Base-by-base conservation (phyloP, 2,113 vertebrate genomes). In the Piprites chloris region DNA sequence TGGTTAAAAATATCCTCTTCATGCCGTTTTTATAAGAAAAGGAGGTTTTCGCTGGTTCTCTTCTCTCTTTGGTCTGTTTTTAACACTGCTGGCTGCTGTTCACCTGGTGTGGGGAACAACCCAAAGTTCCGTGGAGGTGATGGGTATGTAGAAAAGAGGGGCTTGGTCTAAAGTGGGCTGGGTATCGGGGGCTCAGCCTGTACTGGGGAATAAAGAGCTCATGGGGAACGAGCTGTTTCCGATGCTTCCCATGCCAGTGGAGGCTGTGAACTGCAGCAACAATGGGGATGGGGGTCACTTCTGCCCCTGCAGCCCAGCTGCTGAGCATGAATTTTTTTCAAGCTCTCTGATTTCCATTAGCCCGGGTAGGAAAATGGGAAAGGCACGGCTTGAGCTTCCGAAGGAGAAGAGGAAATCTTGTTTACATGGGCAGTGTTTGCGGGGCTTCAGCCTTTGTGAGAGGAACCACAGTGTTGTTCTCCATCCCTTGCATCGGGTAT, bases 361-460 rank as follows among this genome's bases (percentile, higher is more conserved):
- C 91, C 71, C 55, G 75, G 75, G 82, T 84, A 90, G 85, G 85
- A 92, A 91, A 95, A 39, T 23, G 62, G 79, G 90, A 84, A 97
- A 80, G 35, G 82, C 35, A 37, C 2, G 3, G 74, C 46, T 96
- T 95, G 16, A 37, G 73, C 62, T 87, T 96, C 68, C 63, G 49
- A 52, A 55, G 53, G 46, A 42, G 53, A 78, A 68, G 33, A 78
- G 56, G 55, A 94, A 78, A 92, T 95, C 93, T 74, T 33, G 6
- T 91, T 94, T 89, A 73, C 66, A 52, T 1, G 2, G 47, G 20
- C 20, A 86, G 49, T 0, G 1, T 77, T 86, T 61, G 58, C 83
- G 79, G 76, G 32, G 72, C 81, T 93, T 75, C 95, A 88, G 19
- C 20, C 39, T 61, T 44, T 4, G 9, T 53, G 16, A 8, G 49